Evolutionary conservation across 2,888 invertebrate species (phyloP).

Genomic region (Pandemis cinnamomeana): DNA sequence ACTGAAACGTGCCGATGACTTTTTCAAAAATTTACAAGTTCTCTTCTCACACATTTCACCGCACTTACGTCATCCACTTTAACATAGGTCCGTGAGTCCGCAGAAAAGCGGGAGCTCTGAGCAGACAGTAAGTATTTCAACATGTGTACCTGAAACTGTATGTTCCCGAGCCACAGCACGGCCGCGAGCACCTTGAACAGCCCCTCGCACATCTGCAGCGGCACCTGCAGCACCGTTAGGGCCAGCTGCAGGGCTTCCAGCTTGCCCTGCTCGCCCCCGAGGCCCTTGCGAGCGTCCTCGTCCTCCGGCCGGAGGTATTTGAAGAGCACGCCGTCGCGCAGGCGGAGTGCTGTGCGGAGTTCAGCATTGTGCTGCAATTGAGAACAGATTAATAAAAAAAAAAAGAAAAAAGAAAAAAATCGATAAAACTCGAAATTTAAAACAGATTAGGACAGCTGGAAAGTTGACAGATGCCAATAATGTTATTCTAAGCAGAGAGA

Average conservation of each 20-base stretch:
- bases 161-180: conserved; percentile 95
- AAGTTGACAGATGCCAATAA: too few relatives aligned
- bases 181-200: conserved; percentile 95
- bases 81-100: too few relatives aligned
- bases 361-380: conserved; percentile 87
- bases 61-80: too few relatives aligned
- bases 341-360: conserved; percentile 88
- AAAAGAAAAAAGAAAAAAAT: too few relatives aligned
- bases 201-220: conserved; percentile 93
- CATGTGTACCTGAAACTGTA: conserved; percentile 87
- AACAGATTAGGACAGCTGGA: too few relatives aligned
- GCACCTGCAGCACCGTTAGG: conserved; percentile 94
- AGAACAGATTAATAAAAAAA: background rate
- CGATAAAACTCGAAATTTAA: too few relatives aligned
- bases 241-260: conserved; percentile 94
- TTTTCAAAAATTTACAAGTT: too few relatives aligned
- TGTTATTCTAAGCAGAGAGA: too few relatives aligned
- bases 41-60: too few relatives aligned
- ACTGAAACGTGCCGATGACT: too few relatives aligned
- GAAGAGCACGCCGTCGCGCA: conserved; percentile 90
- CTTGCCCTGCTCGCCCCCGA: conserved; percentile 77
- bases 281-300: conserved; percentile 77
- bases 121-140: background rate
- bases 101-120: too few relatives aligned
- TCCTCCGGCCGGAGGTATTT: conserved; percentile 93